Conservation (phyloP, 2,888 invertebrate genomes). For the Melieria picta region DNA sequence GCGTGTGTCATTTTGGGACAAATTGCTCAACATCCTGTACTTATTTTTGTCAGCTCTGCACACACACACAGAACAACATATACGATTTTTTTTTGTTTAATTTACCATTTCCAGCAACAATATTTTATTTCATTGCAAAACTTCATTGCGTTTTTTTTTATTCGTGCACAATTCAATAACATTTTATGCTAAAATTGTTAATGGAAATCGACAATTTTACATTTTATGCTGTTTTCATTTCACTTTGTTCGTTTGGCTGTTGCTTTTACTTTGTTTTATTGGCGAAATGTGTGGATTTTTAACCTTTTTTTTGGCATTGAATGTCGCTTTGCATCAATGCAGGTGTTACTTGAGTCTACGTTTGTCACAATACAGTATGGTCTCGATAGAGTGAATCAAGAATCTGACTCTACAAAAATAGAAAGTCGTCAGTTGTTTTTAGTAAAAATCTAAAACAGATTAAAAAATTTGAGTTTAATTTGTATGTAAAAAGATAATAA, state of each 20-base stretch:
- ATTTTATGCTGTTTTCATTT: not conserved
- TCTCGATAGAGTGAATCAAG: no score
- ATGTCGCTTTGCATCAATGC: no score
- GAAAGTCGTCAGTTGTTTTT: no score
- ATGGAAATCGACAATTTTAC: slow-evolving; percentile 21
- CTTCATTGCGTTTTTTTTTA: slow-evolving; percentile 1
- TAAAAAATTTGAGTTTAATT: no score
- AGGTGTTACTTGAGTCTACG: no score
- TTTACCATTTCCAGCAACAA: slow-evolving; percentile 22
- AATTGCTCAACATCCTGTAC: slow-evolving; percentile 28
- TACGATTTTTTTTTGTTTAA: slow-evolving; percentile 5
- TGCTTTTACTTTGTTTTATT: slow-evolving; percentile 9
- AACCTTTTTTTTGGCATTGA: no score
- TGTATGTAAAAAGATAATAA: no score
- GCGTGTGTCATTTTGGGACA: not conserved
- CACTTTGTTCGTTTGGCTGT: slow-evolving; percentile 9
- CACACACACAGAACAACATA: no score
- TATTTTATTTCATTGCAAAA: slow-evolving; percentile 19
- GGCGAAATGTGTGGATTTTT: not conserved
- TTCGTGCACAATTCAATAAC: slow-evolving; percentile 17
- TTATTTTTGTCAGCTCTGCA: slow-evolving; percentile 11
- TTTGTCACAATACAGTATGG: no score
- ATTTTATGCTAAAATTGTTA: slow-evolving; percentile 22
- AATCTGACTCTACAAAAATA: no score
- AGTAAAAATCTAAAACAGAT: no score